phyloP scores from a whole-genome alignment of 2,888 invertebrate genomes.

The Listrodromus nycthemerus region DNA sequence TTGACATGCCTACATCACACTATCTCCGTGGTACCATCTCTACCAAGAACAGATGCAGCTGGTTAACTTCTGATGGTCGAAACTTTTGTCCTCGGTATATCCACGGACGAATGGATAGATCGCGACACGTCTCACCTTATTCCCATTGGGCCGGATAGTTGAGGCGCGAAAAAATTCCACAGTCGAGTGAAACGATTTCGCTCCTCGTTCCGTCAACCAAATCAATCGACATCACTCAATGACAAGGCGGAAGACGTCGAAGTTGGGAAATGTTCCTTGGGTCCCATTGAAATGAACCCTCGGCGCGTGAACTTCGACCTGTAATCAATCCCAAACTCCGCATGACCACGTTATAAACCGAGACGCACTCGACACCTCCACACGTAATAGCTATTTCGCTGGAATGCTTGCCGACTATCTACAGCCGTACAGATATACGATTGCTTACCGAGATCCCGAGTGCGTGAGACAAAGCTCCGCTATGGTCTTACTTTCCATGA shows the following conservation, averaged over 20 bases:
- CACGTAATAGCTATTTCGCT: slow-evolving; percentile 4
- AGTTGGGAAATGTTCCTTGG: slow-evolving; percentile 12
- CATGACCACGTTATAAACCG: slow-evolving; percentile 29
- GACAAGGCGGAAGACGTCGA: neutral
- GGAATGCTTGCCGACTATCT: slow-evolving; percentile 20
- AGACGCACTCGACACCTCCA: slow-evolving; percentile 31
- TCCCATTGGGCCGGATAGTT: no score
- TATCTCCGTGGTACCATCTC: neutral
- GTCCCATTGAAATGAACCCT: slow-evolving; percentile 44
- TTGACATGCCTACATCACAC: slow-evolving; percentile 21
- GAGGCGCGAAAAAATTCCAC: neutral
- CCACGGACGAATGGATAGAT: no score
- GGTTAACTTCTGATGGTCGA: neutral
- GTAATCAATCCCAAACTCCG: slow-evolving; percentile 6
- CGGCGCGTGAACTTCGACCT: slow-evolving; percentile 31
- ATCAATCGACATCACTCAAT: slow-evolving; percentile 27
- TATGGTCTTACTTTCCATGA: slow-evolving; percentile 54
- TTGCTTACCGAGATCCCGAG: neutral
- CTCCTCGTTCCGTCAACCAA: slow-evolving; percentile 5
- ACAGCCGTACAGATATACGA: slow-evolving; percentile 6
- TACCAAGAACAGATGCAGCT: neutral
- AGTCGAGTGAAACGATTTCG: neutral
- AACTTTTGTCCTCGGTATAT: neutral
- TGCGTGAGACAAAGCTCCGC: slow-evolving; percentile 25
- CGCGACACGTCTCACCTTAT: no score